Evolutionary conservation across 2,888 invertebrate species (phyloP), one percentile per base, ranked within the genome.

Genomic region (Trichogramma dendrolimi): DNA sequence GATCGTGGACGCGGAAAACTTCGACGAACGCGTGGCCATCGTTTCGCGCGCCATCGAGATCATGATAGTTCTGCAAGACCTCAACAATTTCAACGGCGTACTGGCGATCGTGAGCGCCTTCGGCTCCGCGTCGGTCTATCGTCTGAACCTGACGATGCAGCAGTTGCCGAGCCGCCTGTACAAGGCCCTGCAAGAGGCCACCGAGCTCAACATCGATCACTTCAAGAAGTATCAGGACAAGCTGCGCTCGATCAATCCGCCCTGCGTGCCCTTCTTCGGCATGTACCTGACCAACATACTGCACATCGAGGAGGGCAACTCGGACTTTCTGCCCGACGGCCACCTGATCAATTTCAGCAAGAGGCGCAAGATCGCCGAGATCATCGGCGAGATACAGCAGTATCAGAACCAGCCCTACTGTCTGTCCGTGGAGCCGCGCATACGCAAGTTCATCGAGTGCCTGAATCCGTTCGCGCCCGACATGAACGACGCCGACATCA

Each of bases 341-440:
- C 80, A 6, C 88, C 83, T 99, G 58, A 96, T 98, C 67, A 98
- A 98, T 81, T 97, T 99, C 81, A 93, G 93, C 59, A 98, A 99
- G 79, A 83, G 97, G 49, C 86, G 97, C 75, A 95, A 94, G 85
- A 96, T 98, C 4, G 96, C 97, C 0, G 96, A 97, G 81, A 96
- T 98, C 71, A 98, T 95, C 4, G 93, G 94, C 4, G 97, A 97
- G 82, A 97, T 99, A 68, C 96, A 98, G 77, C 97, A 98, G 82
- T 99, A 98, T 80, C 99, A 99, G 82, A 97, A 99, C 83, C 96
- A 97, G 80, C 97, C 97, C 0, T 99, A 99, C 79, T 95, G 95
- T 78, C 87, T 96, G 72, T 89, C 86, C 55, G 85, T 90, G 10
- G 95, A 97, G 76, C 86, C 89, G 14, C 86, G 86, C 72, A 94